phyloP scores from a whole-genome alignment of 2,888 invertebrate species.

The Drosophila quinaria region DNA sequence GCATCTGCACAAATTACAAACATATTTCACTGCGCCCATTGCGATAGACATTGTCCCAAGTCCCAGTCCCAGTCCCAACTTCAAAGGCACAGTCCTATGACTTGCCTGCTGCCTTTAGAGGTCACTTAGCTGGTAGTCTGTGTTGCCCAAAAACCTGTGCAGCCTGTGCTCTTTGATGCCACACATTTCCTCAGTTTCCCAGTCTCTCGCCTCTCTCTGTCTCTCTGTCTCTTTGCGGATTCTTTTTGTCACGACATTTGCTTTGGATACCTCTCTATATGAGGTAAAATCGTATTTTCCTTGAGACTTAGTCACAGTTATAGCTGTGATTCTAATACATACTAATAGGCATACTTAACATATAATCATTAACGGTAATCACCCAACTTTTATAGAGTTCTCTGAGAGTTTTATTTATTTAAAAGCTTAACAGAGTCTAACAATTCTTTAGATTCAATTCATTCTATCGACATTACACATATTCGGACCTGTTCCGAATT shows the following conservation, averaged over 20 bases:
- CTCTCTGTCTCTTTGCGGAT: not conserved
- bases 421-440: too few species aligned
- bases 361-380: constrained; percentile 14
- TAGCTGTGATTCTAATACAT: constrained; percentile 7
- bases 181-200: not conserved
- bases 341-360: constrained; percentile 9
- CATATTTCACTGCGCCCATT: constrained; percentile 40
- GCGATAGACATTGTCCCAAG: constrained; percentile 26
- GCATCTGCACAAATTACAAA: constrained; percentile 72
- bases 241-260: constrained; percentile 37
- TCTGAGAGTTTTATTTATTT: not conserved
- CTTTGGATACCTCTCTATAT: constrained; percentile 10
- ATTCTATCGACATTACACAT: not conserved
- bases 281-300: not conserved
- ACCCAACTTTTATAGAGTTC: not conserved
- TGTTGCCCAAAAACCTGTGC: constrained; percentile 49
- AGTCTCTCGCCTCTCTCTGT: not conserved
- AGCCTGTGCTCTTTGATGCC: constrained; percentile 20
- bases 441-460: not conserved
- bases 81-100: constrained; percentile 13
- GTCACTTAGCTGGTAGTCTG: constrained; percentile 40
- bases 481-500: too few species aligned
- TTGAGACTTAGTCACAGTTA: constrained; percentile 8
- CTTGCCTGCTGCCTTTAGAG: constrained; percentile 37
- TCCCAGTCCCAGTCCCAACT: not conserved